Evolutionary conservation across 2,113 vertebrate species (phyloP), one percentile per base, ranked within the genome.

Genomic region (Echinops telfairi): DNA sequence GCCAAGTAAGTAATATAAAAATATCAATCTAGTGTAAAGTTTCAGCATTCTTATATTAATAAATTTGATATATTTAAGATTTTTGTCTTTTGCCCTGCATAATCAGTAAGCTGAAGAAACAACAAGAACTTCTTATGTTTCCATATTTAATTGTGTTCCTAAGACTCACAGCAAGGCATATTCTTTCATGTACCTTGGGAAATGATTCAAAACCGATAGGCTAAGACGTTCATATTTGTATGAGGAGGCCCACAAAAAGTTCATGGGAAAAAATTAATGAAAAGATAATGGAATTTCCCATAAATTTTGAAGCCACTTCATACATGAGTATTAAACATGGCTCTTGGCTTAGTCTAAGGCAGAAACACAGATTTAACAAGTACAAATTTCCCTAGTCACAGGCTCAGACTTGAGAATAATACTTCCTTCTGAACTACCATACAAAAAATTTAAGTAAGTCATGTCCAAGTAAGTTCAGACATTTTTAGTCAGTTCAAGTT

Each of bases 41-140:
- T 33, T 86, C 90, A 92, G 86, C 92, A 93, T 96, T 83, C 62
- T 82, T 82, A 93, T 88, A 89, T 70, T 68, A 84, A 94, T 73
- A 92, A 43, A 91, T 77, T 79, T 87, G 25, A 40, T 19, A 19
- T 80, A 90, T 83, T 23, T 20, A 23, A 90, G 80, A 93, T 76
- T 38, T 1, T 70, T 57, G 0, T 57, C 86, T 92, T 88, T 83
- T 94, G 7, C 60, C 33, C 36, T 90, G 57, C 27, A 82, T 33
- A 86, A 73, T 36, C 86, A 19, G 40, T 86, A 92, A 92, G 60
- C 27, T 88, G 76, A 92, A 83, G 27, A 12, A 78, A 85, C 36
- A 85, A 81, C 73, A 14, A 80, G 31, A 93, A 88, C 6, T 83
- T 88, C 60, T 68, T 76, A 88, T 0, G 86, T 7, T 40, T 31